Evolutionary conservation across 2,113 vertebrate species (phyloP).

Genomic region (Oenanthe melanoleuca): DNA sequence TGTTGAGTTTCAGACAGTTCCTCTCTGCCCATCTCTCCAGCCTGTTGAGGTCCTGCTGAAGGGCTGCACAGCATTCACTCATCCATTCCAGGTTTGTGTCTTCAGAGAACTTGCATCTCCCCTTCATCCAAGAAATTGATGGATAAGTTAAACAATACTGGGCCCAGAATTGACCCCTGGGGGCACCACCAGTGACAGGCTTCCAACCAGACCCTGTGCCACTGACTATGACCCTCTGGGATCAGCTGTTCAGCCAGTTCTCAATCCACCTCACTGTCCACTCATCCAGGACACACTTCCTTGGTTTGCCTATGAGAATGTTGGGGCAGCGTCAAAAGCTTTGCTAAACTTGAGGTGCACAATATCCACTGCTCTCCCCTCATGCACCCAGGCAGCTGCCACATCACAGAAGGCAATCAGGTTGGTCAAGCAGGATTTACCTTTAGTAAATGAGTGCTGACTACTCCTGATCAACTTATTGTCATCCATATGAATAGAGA

Average conservation of each 20-base stretch:
- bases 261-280: neutral
- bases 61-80: neutral
- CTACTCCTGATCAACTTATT: neutral
- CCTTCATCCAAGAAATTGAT: neutral
- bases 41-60: neutral
- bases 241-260: neutral
- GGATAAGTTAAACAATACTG: neutral
- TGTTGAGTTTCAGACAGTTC: neutral
- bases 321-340: neutral
- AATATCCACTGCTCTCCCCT: neutral
- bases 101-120: neutral
- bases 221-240: neutral
- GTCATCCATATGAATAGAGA: neutral
- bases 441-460: neutral
- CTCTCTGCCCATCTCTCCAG: neutral
- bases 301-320: neutral
- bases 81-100: neutral
- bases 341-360: neutral
- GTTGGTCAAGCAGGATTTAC: neutral
- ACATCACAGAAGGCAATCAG: neutral
- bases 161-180: neutral
- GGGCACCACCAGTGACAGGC: neutral
- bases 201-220: neutral
- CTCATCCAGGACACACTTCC: neutral
- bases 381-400: neutral